Percentiles rank a stretch among this genome's conserved stretches.
phyloP scores from a whole-genome alignment of 2,888 invertebrate species.

The Drosophila atripex region DNA sequence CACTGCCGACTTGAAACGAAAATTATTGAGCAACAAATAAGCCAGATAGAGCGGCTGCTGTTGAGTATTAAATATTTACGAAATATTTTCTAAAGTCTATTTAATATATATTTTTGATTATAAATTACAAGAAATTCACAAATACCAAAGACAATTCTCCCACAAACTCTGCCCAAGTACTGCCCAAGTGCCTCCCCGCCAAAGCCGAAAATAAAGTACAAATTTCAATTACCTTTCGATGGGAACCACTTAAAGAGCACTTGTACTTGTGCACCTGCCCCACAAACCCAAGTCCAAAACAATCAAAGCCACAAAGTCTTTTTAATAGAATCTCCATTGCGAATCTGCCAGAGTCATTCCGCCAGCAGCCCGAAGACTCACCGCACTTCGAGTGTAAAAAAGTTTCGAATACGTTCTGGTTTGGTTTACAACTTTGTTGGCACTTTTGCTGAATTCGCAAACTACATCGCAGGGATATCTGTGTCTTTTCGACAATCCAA shows the following conservation, averaged over 20 bases:
- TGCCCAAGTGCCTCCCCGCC: no score
- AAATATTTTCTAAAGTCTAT: not conserved
- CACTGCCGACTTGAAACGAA: not conserved
- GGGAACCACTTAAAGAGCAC: not conserved
- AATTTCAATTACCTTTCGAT: not conserved
- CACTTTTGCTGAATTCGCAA: constrained; percentile 12
- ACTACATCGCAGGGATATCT: not conserved
- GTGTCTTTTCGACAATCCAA: not conserved
- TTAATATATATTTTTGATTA: no score
- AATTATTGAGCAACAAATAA: not conserved
- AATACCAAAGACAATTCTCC: no score
- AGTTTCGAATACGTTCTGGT: constrained; percentile 1
- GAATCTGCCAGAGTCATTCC: constrained; percentile 1
- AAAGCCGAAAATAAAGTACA: not conserved
- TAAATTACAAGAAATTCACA: no score
- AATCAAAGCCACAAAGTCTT: not conserved
- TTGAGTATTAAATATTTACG: not conserved
- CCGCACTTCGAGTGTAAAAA: constrained; percentile 2
- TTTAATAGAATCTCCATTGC: not conserved
- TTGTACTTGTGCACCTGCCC: not conserved
- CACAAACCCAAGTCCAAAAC: not conserved
- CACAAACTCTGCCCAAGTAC: no score
- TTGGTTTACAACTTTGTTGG: constrained; percentile 8
- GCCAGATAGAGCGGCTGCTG: not conserved
- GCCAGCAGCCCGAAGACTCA: not conserved